Conservation (phyloP, 2,797 vertebrate genomes). For the Anniella stebbinsi region DNA sequence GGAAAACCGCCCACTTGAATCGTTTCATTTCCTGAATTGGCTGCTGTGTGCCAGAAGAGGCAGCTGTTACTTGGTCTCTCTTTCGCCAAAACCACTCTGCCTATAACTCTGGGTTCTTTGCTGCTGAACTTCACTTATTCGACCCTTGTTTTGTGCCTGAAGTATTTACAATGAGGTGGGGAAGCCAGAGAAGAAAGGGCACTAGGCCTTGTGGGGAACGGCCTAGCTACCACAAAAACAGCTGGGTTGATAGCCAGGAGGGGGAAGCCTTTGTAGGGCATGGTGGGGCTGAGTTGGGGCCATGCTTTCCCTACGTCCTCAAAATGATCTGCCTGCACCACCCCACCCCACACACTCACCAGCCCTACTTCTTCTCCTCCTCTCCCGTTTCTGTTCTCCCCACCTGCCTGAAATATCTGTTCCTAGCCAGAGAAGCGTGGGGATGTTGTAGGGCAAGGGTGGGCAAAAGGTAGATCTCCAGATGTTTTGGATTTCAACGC, state of each 20-base stretch:
- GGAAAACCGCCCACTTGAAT: not conserved
- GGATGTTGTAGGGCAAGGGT: too few relatives aligned
- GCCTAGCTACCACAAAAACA: not conserved
- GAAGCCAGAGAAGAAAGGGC: too few relatives aligned
- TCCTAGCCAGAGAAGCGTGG: not conserved
- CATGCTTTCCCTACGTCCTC: not conserved
- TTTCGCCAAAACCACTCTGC: not conserved
- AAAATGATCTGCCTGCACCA: not conserved
- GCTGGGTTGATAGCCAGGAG: too few relatives aligned
- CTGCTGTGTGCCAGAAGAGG: not conserved
- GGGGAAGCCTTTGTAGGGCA: not conserved
- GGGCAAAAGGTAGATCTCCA: too few relatives aligned
- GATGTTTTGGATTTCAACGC: not conserved
- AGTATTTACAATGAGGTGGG: too few relatives aligned
- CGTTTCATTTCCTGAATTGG: not conserved
- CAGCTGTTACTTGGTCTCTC: not conserved
- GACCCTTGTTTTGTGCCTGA: conserved; percentile 20
- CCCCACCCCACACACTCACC: too few relatives aligned
- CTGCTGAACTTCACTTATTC: conserved; percentile 25
- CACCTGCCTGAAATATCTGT: not conserved
- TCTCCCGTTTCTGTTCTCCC: too few relatives aligned
- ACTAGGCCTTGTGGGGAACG: not conserved
- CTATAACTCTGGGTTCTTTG: not conserved
- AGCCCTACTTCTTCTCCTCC: not conserved
- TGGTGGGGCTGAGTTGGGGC: too few relatives aligned